Percentiles rank a stretch among this genome's conserved stretches.
Evolutionary conservation across 2,113 vertebrate species (phyloP).

Genomic region (Lasiurus cinereus): DNA sequence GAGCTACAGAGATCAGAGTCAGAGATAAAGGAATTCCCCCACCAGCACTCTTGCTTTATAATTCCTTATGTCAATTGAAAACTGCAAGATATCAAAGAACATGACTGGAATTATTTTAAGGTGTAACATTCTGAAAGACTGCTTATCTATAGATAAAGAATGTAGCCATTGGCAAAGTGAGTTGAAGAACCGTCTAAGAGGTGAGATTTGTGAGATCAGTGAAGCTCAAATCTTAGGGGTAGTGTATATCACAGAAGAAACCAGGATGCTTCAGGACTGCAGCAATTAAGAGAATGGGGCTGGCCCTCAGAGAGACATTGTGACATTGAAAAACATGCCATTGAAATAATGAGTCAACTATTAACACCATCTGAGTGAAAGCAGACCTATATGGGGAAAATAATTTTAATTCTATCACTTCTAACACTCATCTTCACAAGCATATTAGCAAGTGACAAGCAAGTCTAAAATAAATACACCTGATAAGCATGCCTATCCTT

Average conservation of each 20-base stretch:
- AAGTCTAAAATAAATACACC: slow-evolving; percentile 69
- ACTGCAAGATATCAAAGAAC: slow-evolving; percentile 48
- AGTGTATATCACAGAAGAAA: slow-evolving; percentile 61
- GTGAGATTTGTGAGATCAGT: slow-evolving; percentile 42
- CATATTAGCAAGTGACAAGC: slow-evolving; percentile 65
- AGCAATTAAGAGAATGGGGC: slow-evolving; percentile 75
- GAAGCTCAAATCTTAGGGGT: slow-evolving; percentile 53
- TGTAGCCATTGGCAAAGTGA: slow-evolving; percentile 40
- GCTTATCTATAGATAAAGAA: slow-evolving; percentile 2
- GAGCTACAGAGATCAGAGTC: background rate
- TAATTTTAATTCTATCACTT: slow-evolving; percentile 68
- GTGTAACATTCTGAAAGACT: slow-evolving; percentile 31
- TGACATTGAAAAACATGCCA: slow-evolving; percentile 68
- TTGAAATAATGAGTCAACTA: slow-evolving; percentile 64
- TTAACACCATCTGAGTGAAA: slow-evolving; percentile 58
- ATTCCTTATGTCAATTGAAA: slow-evolving; percentile 39
- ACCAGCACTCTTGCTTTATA: slow-evolving; percentile 11
- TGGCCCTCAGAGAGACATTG: slow-evolving; percentile 27
- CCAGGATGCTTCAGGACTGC: background rate
- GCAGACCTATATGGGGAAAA: slow-evolving; percentile 19
- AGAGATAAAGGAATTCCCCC: background rate
- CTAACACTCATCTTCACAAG: slow-evolving; percentile 49
- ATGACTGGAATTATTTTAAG: background rate
- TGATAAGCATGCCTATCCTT: slow-evolving; percentile 15
- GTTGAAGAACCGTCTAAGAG: slow-evolving; percentile 5